Evolutionary conservation across 2,113 vertebrate species (phyloP), one percentile per base, ranked within the genome.

Genomic region (Monopterus albus): DNA sequence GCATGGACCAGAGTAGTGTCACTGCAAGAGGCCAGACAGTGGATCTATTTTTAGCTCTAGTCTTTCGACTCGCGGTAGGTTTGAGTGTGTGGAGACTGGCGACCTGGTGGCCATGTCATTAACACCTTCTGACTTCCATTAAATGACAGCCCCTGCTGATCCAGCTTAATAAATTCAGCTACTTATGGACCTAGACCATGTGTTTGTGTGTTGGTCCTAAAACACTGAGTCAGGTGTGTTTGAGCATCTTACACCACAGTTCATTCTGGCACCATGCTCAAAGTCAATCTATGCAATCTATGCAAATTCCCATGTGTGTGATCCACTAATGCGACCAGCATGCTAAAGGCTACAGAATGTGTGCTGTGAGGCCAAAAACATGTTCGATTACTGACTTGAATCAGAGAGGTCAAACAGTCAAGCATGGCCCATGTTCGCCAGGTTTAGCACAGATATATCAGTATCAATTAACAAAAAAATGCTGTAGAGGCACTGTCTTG

Each of bases 31-130:
- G 66, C 82, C 84, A 79, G 82, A 69, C 78, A 3, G 42, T 23
- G 50, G n/a, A 7, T 71, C 82, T 90, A 87, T 88, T 85, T 84
- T 80, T 87, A 86, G 75, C 68, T 12, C 23, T 7, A 4, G 59
- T 28, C 69, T 57, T 59, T 15, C 28, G 33, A 51, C 69, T 72
- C 64, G 4, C 21, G 8, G 69, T 63, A 69, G 71, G 55, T 58
- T 49, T 42, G 67, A 74, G 71, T 28, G 75, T 5, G 31, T 31
- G 35, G 69, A 68, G 73, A 78, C 72, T 63, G 59, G 43, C 38
- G 71, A 74, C 75, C 82, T 43, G 51, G 47, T 40, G 62, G 59
- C 67, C 52, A 17, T 71, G 81, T 73, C 79, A 86, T 86, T 82
- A 83, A 73, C 72, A 67, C 64, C 57, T 50, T 74, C 68, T 76